phyloP scores from a whole-genome alignment of 2,797 vertebrate genomes.

The Carapus acus region DNA sequence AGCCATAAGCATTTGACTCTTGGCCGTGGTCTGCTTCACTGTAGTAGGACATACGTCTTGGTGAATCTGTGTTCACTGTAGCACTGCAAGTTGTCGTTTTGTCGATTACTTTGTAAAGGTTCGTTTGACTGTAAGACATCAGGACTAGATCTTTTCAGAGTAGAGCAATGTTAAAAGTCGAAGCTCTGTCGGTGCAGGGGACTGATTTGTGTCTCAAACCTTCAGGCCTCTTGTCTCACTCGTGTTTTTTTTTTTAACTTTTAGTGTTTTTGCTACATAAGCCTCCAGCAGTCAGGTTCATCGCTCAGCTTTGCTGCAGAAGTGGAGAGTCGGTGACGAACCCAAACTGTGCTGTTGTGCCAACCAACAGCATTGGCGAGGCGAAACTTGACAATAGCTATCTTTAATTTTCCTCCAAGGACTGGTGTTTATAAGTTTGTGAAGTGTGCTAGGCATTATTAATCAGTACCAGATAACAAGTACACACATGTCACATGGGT shows the following conservation, averaged over 20 bases:
- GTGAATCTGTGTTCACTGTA: conserved; percentile 39
- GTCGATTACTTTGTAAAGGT: conserved; percentile 27
- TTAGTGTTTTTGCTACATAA: conserved; percentile 44
- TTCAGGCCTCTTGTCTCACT: conserved; percentile 33
- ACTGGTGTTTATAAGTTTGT: conserved; percentile 67
- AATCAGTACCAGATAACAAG: conserved; percentile 57
- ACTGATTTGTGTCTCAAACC: conserved; percentile 19
- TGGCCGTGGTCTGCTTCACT: conserved; percentile 36
- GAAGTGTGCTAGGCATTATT: conserved; percentile 63
- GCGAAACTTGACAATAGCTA: conserved; percentile 53
- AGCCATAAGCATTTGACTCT: conserved; percentile 25
- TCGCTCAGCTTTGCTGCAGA: conserved; percentile 35
- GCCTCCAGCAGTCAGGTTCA: conserved; percentile 32
- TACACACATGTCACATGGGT: conserved; percentile 57
- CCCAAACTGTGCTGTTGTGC: no score
- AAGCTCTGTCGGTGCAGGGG: conserved; percentile 41
- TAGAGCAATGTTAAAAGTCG: conserved; percentile 36
- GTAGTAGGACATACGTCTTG: conserved; percentile 20
- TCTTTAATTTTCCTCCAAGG: conserved; percentile 51
- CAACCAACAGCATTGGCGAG: conserved; percentile 30
- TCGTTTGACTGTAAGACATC: conserved; percentile 36
- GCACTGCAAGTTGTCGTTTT: conserved; percentile 47
- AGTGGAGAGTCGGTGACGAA: conserved; percentile 14
- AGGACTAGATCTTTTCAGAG: conserved; percentile 22
- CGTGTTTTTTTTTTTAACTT: conserved; percentile 30